These are phyloP conservation scores for Melikaiella ostensackeni DNA, from an alignment of 2,888 invertebrate species.

Conservation along the genomic window DNA sequence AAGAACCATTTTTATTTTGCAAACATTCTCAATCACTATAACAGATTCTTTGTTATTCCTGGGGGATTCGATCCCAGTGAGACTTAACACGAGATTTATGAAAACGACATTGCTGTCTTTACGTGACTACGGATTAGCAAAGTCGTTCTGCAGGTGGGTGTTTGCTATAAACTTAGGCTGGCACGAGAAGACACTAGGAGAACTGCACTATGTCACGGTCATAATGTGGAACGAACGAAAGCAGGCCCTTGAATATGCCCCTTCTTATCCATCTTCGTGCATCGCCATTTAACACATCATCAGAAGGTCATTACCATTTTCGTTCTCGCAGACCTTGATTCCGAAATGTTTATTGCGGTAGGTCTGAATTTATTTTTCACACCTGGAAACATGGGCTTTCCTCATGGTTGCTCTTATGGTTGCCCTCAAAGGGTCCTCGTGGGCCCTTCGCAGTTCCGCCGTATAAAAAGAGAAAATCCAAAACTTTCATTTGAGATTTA, in stretches of 20 bases:
- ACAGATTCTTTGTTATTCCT: not conserved
- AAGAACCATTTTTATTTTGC: not conserved
- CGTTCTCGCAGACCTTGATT: not conserved
- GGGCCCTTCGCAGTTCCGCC: too few relatives aligned
- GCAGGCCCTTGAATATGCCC: constrained; percentile 21
- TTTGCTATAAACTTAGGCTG: constrained; percentile 29
- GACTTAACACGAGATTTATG: constrained; percentile 9
- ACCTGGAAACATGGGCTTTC: too few relatives aligned
- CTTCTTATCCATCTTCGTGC: not conserved
- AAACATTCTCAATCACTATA: not conserved
- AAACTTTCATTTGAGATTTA: too few relatives aligned
- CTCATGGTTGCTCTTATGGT: too few relatives aligned
- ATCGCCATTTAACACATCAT: constrained; percentile 2
- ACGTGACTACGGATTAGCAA: constrained; percentile 27
- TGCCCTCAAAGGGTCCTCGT: too few relatives aligned
- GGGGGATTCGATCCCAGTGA: not conserved
- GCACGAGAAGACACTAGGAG: constrained; percentile 35
- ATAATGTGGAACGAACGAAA: constrained; percentile 17
- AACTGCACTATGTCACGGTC: constrained; percentile 39
- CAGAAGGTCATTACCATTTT: constrained; percentile 32
- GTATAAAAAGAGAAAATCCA: too few relatives aligned
- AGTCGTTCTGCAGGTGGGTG: constrained; percentile 23
- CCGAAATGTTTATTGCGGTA: not conserved
- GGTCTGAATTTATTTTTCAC: not conserved
- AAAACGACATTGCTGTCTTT: not conserved